Evolutionary conservation across 2,113 vertebrate species (phyloP), one percentile per base, ranked within the genome.

Genomic region (Asarcornis scutulata): DNA sequence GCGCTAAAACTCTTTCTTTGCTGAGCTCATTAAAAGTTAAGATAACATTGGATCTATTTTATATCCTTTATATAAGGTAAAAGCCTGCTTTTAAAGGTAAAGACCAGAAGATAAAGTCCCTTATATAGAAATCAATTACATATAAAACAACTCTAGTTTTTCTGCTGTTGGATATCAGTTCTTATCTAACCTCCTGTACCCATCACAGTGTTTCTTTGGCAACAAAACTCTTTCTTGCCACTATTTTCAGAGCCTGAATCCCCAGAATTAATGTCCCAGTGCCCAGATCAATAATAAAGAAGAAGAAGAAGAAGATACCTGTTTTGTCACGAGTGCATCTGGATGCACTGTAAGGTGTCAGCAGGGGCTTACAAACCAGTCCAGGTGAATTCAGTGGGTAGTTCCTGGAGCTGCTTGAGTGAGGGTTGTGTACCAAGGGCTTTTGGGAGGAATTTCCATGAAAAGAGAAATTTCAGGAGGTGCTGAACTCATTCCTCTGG

Each of bases 31-130:
- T 88, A 67, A 77, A 72, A 62, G 75, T 88, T 86, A 86, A 83
- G 89, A 67, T 67, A 91, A 90, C 31, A 83, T 83, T 59, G 52
- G 69, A 75, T 60, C 56, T 42, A 34, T 77, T 91, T 83, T 67
- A 63, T 84, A 60, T 68, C 69, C 60, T 88, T 91, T 84, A 38
- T 78, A 10, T 67, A 64, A 80, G 59, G 63, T 53, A 92, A 80
- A 86, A 48, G 84, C 56, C 73, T 92, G n/a, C 46, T 81, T 88
- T 92, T 78, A 93, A 92, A 90, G 83, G 83, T 68, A 83, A 91
- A 86, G 92, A 86, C 15, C 48, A 68, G 77, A 46, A 91, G 80
- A 92, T 88, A 86, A 93, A 88, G 40, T 80, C 56, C 25, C 15
- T 5, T 42, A 32, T 77, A 73, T 67, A 86, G 17, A 81, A 96